Evolutionary conservation across 2,888 invertebrate genomes (phyloP), one percentile per base, ranked within the genome.

Genomic region (Idaea straminata): DNA sequence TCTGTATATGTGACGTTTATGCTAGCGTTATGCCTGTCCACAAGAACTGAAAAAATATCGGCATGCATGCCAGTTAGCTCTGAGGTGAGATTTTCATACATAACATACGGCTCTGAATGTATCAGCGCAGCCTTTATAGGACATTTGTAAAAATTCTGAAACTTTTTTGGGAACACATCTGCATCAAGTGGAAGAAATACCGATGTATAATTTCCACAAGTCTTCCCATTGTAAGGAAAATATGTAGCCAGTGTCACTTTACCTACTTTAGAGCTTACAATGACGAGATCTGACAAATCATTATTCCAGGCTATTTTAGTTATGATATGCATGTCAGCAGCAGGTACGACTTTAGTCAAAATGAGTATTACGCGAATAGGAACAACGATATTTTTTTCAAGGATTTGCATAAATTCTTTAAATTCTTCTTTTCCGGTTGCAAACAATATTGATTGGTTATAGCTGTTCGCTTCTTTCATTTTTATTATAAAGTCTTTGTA

Each of bases 141-240:
- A 68, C 89, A 89, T 57, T 78, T 74, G 59, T 85, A 68, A 64
- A 87, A 87, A 69, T 88, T 85, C 1, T 59, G 67, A 64, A 81
- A 85, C 69, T 88, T 89, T 57, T 71, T 79, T 4, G 81, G 79
- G 73, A 85, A 88, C 59, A 80, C 71, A 7, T 73, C 67, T 34
- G 36, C 62, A 5, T 75, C 67, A 15, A 61, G 7, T 5, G 74
- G 72, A 57, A 86, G 60, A 62, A 64, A 47, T 4, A 83, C 72
- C 1, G 87, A 81, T 5, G 74, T 73, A 34, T 72, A 73, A 64
- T 86, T 79, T 1, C 70, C 77, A 71, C 89, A 89, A 16, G 66
- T 67, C 10, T 77, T 78, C 4, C 77, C 69, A 7, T 69, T 75
- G 62, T 84, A 84, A 5, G 89, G 89, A 64, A 77, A 79, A 70